phyloP scores from a whole-genome alignment of 64 coral and sea anemone species.

The Orbicella faveolata region DNA sequence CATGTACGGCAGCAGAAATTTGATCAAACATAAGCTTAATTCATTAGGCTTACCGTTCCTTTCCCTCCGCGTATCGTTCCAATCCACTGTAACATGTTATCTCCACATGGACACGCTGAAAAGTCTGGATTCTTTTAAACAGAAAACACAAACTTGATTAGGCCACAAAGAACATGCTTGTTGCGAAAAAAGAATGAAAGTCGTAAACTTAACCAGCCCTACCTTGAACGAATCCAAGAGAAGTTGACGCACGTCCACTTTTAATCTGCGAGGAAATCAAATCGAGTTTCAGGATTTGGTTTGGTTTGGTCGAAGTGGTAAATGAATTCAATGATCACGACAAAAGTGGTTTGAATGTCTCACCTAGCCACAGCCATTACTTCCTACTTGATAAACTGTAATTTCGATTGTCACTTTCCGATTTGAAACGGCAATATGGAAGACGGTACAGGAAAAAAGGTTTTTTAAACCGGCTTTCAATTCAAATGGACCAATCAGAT shows the following conservation, averaged over 20 bases:
- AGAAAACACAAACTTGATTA: background rate
- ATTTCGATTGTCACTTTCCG: background rate
- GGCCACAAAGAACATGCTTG: background rate
- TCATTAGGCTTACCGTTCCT: constrained; percentile 63
- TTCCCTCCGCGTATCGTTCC: constrained; percentile 86
- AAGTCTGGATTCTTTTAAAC: constrained; percentile 47
- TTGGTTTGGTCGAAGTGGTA: background rate
- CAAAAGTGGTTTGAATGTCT: background rate
- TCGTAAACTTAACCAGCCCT: too few relatives aligned
- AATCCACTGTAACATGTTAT: constrained; percentile 72
- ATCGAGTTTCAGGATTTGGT: background rate
- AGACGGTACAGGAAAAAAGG: background rate
- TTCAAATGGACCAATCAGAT: constrained; percentile 72
- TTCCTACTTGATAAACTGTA: background rate
- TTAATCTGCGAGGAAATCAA: background rate
- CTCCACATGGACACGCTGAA: constrained; percentile 72
- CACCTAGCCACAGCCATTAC: background rate
- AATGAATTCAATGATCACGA: background rate
- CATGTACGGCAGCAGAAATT: too few relatives aligned
- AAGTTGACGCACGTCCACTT: background rate
- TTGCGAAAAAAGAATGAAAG: too few relatives aligned
- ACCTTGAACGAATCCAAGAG: too few relatives aligned
- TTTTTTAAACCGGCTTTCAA: constrained; percentile 54
- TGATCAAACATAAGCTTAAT: too few relatives aligned
- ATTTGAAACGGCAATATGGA: background rate